A percentile compares a stretch with the other conserved stretches of the same genome.
phyloP scores from a whole-genome alignment of 2,797 vertebrate species.

The Chelidonichthys spinosus region DNA sequence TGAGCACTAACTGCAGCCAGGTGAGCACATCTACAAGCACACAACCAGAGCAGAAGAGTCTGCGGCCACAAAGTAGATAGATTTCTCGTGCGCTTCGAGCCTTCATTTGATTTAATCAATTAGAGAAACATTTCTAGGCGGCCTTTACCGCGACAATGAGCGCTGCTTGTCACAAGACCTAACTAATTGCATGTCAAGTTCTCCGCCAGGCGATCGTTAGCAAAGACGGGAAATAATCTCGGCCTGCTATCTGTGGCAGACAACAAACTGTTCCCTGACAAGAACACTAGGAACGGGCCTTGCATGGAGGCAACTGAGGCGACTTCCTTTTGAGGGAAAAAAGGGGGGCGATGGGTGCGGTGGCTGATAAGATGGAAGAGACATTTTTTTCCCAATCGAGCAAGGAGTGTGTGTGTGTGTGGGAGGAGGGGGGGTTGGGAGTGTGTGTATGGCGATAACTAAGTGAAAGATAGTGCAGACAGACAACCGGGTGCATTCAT shows the following conservation, averaged over 20 bases:
- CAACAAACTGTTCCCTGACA: conserved; percentile 76
- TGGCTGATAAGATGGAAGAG: conserved; percentile 79
- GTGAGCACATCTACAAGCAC: conserved; percentile 37
- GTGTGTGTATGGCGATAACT: conserved; percentile 25
- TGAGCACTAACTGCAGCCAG: conserved; percentile 28
- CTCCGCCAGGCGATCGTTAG: conserved; percentile 45
- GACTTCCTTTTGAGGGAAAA: conserved; percentile 78
- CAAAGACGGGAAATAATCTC: conserved; percentile 67
- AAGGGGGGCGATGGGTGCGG: conserved; percentile 66
- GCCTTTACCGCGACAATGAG: conserved; percentile 38
- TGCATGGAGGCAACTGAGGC: conserved; percentile 46
- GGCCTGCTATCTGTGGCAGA: conserved; percentile 74
- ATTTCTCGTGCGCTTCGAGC: conserved; percentile 34
- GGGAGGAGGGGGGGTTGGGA: neutral
- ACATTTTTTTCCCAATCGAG: conserved; percentile 64
- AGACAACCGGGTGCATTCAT: conserved; percentile 36
- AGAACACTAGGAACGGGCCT: conserved; percentile 78
- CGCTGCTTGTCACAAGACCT: conserved; percentile 54
- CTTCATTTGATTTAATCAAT: conserved; percentile 51
- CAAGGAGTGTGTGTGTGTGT: conserved; percentile 15
- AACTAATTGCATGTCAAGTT: conserved; percentile 58
- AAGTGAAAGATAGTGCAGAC: conserved; percentile 10
- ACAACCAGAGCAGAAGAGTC: conserved; percentile 8
- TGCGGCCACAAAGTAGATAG: conserved; percentile 30
- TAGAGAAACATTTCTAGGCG: conserved; percentile 39